Evolutionary conservation across 2,888 invertebrate species (phyloP).

Genomic region (Amiota mariae): DNA sequence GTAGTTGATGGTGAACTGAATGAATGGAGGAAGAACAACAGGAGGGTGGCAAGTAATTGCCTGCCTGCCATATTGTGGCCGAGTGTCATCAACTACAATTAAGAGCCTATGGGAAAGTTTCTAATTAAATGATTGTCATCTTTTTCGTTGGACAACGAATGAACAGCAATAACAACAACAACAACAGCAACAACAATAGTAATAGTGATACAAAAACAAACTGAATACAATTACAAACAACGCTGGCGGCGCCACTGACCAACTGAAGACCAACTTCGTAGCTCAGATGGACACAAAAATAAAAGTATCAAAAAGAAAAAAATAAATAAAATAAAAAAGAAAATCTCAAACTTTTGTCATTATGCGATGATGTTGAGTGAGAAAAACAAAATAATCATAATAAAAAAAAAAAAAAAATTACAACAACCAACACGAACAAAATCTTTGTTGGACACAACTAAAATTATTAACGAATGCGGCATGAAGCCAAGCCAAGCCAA

Average conservation of each 20-base stretch:
- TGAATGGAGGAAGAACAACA: not conserved
- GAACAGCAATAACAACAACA: conserved; percentile 1
- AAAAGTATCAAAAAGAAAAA: conserved; percentile 39
- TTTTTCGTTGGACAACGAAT: conserved; percentile 45
- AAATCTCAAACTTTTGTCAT: conserved; percentile 65
- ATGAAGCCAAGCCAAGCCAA: conserved; percentile 43
- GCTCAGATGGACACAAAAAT: conserved; percentile 38
- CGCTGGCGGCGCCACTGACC: conserved; percentile 34
- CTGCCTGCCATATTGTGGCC: conserved; percentile 33
- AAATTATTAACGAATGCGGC: conserved; percentile 63
- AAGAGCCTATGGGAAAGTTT: conserved; percentile 72
- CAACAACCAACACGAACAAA: conserved; percentile 38
- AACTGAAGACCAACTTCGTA: conserved; percentile 53
- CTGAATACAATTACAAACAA: conserved; percentile 35
- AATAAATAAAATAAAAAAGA: conserved; percentile 35
- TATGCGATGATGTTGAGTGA: conserved; percentile 53
- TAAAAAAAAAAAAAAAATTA: conserved; percentile 41
- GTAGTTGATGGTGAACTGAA: not conserved
- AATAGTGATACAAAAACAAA: conserved; percentile 9
- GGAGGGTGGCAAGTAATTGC: no score
- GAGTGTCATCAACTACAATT: conserved; percentile 57
- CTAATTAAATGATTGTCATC: conserved; percentile 73
- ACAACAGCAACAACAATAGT: not conserved
- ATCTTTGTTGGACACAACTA: conserved; percentile 39
- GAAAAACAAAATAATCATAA: conserved; percentile 41